Conservation (phyloP, 1,140 invertebrate species). For the Zaprionus lachaisei region DNA sequence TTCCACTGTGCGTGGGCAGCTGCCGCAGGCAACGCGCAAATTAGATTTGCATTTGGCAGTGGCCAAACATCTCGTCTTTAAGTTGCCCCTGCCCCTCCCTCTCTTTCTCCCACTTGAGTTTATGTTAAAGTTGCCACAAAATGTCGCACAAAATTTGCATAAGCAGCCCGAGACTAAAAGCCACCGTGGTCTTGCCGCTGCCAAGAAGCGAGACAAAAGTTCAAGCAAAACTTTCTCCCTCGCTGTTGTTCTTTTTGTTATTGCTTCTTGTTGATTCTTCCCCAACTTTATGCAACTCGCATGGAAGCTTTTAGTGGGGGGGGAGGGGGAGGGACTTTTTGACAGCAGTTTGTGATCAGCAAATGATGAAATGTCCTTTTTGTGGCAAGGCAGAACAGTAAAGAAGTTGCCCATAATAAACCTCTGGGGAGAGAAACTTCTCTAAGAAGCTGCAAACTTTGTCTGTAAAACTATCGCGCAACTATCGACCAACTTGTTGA, state of each 20-base stretch:
- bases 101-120: not conserved
- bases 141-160: constrained; percentile 4
- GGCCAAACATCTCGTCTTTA: not conserved
- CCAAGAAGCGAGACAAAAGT: constrained; percentile 11
- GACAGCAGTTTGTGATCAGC: not conserved
- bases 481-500: constrained; percentile 3
- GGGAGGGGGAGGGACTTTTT: not conserved
- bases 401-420: not conserved
- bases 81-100: not conserved
- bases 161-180: constrained; percentile 9
- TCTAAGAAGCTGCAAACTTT: not conserved
- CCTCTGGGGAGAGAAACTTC: not conserved
- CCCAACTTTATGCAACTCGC: not conserved
- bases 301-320: not conserved
- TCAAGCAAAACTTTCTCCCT: not conserved
- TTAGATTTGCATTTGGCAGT: constrained; percentile 60
- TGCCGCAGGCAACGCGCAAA: constrained; percentile 48
- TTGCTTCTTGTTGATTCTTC: not conserved
- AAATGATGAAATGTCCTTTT: constrained; percentile 9
- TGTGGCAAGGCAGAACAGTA: not conserved
- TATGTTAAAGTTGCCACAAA: constrained; percentile 4
- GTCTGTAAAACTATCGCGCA: not conserved
- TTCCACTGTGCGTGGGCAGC: constrained; percentile 34
- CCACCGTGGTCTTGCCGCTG: not conserved
- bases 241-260: not conserved